Percentiles rank a stretch among this genome's conserved stretches.
Conservation (phyloP, 2,797 vertebrate species). For the Halcyon badia region DNA sequence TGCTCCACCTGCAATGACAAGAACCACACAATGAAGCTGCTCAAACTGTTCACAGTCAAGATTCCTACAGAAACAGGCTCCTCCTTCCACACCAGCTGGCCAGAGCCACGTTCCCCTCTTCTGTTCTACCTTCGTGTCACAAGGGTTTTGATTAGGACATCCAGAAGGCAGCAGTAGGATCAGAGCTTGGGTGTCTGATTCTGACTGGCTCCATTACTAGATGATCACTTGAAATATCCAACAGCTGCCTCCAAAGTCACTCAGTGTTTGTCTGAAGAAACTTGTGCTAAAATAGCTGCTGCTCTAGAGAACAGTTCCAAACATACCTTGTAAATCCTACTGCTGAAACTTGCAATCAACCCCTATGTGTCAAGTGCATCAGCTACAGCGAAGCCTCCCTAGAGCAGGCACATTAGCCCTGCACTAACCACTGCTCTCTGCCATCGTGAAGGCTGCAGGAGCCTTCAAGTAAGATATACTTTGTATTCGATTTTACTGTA, state of each 20-base stretch:
- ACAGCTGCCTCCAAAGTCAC: neutral
- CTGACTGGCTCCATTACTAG: neutral
- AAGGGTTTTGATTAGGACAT: neutral
- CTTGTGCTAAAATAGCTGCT: neutral
- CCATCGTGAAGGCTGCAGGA: neutral
- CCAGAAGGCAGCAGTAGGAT: neutral
- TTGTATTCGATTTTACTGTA: neutral
- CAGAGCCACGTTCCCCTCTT: neutral
- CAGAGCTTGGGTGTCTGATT: neutral
- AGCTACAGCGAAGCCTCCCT: neutral
- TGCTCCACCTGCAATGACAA: constrained; percentile 83
- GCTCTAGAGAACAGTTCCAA: neutral
- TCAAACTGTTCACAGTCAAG: neutral
- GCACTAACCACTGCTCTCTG: neutral
- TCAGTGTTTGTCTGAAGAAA: neutral
- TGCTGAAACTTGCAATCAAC: neutral
- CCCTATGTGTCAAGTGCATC: neutral
- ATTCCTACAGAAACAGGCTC: neutral
- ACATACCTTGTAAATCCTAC: neutral
- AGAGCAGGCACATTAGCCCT: neutral
- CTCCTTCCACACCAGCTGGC: neutral
- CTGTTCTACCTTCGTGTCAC: neutral
- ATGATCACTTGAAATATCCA: neutral
- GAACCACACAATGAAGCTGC: neutral
- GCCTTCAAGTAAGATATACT: neutral